phyloP scores from a whole-genome alignment of 2,888 invertebrate genomes.

The Euplexia lucipara region DNA sequence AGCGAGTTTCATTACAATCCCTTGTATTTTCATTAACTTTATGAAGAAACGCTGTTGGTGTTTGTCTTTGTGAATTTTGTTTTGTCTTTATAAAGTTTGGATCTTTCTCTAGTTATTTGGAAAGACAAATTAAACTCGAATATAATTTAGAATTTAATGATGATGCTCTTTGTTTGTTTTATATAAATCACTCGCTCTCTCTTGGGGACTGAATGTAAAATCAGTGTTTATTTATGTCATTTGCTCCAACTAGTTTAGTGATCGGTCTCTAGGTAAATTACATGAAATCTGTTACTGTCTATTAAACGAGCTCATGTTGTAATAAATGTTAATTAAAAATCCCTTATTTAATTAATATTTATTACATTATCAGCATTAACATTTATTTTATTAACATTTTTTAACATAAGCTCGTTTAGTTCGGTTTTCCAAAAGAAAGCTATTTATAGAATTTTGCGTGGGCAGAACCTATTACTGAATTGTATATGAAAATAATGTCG shows the following conservation, averaged over 20 bases:
- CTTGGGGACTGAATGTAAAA: constrained; percentile 1
- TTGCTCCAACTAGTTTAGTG: not conserved
- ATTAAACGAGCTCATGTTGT: too few species aligned
- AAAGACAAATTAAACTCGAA: constrained; percentile 35
- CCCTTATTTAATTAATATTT: constrained; percentile 2
- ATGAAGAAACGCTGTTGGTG: constrained; percentile 47
- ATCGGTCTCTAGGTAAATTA: constrained; percentile 8
- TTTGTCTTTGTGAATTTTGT: constrained; percentile 53
- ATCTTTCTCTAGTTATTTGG: constrained; percentile 26
- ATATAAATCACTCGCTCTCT: not conserved
- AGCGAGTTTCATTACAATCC: constrained; percentile 55
- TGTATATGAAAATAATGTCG: constrained; percentile 13
- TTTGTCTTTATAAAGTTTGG: constrained; percentile 49
- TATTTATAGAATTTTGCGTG: constrained; percentile 11
- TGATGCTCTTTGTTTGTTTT: constrained; percentile 14
- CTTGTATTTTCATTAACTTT: constrained; percentile 58
- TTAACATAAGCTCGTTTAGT: not conserved
- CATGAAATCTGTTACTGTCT: not conserved
- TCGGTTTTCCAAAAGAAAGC: constrained; percentile 5
- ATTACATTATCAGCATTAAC: too few species aligned
- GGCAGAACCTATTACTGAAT: constrained; percentile 10
- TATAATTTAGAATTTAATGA: constrained; percentile 33
- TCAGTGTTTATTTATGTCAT: not conserved
- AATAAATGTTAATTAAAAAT: too few species aligned
- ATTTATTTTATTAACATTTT: too few species aligned